phyloP scores from a whole-genome alignment of 2,113 vertebrate species.

The Columba livia region DNA sequence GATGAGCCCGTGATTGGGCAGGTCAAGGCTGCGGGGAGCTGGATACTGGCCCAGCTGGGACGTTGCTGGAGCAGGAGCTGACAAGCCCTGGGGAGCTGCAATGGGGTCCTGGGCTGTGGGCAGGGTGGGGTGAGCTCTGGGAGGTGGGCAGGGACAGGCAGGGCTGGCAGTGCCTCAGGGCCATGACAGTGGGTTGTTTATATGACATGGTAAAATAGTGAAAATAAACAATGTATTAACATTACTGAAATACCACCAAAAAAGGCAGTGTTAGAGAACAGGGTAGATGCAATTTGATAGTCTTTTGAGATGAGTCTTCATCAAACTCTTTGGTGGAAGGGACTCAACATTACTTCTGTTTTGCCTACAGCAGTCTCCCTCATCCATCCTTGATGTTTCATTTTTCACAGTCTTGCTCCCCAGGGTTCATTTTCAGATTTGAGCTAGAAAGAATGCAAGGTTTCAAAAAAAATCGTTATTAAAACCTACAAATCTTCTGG shows the following conservation, averaged over 20 bases:
- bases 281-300: not conserved
- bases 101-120: accelerated
- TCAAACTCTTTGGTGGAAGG: not conserved
- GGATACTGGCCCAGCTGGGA: not conserved
- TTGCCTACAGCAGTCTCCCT: not conserved
- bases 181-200: accelerated
- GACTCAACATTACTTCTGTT: not conserved
- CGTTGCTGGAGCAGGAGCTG: not conserved
- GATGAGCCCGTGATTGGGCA: accelerated
- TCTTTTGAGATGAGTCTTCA: not conserved
- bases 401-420: not conserved
- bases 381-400: not conserved
- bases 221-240: not conserved
- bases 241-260: not conserved
- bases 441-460: not conserved
- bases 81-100: not conserved
- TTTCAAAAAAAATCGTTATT: not conserved
- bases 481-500: not conserved
- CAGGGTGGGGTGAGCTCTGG: too few relatives aligned
- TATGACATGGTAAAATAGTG: not conserved
- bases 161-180: accelerated
- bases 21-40: not conserved
- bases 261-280: not conserved
- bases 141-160: too few relatives aligned
- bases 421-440: not conserved